Evolutionary conservation across 2,113 vertebrate genomes (phyloP).

Genomic region (Platanista minor): DNA sequence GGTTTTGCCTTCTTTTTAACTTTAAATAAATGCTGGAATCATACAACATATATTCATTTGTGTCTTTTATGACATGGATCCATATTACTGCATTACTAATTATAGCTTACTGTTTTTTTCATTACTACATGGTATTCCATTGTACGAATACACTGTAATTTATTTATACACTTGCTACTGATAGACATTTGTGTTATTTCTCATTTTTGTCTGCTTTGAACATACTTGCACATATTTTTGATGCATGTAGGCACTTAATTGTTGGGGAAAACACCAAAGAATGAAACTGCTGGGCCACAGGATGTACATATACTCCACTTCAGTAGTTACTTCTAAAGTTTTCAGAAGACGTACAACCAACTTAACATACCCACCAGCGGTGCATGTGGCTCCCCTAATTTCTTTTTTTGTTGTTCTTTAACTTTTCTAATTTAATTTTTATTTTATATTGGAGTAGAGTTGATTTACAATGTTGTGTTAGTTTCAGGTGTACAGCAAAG

Average conservation of each 20-base stretch:
- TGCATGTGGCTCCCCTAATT: neutral
- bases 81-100: neutral
- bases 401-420: neutral
- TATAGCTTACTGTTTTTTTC: neutral
- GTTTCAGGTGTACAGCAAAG: neutral
- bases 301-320: accelerated
- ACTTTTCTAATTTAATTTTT: neutral
- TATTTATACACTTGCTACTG: neutral
- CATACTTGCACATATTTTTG: neutral
- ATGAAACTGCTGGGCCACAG: neutral
- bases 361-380: neutral
- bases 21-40: neutral
- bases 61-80: neutral
- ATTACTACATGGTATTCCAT: neutral
- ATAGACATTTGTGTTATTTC: neutral
- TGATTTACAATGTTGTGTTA: neutral
- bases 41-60: neutral
- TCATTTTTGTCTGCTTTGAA: neutral
- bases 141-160: neutral
- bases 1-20: neutral
- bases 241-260: neutral
- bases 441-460: neutral
- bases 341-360: neutral
- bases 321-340: neutral
- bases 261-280: neutral